A percentile compares a stretch with the other conserved stretches of the same genome.
These are phyloP conservation scores for Fregata magnificens DNA, from an alignment of 2,113 vertebrate species.

Conservation along the genomic window DNA sequence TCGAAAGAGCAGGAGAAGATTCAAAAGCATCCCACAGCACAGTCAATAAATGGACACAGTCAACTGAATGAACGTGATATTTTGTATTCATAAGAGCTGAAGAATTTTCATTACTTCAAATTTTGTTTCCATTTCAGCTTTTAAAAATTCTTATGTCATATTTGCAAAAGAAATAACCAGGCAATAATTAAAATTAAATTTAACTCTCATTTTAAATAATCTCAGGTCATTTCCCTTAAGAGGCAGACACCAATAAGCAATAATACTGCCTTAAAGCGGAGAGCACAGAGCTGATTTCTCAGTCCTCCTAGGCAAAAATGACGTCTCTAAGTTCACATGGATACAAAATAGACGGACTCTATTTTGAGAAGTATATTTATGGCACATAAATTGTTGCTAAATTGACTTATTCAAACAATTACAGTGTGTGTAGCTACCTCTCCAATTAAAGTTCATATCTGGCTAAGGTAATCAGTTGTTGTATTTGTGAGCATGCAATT, in stretches of 20 bases:
- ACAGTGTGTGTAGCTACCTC: slow-evolving; percentile 82
- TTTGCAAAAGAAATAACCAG: slow-evolving; percentile 71
- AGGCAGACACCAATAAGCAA: slow-evolving; percentile 41
- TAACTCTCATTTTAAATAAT: slow-evolving; percentile 70
- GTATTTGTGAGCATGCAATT: slow-evolving; percentile 82
- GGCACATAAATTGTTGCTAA: slow-evolving; percentile 80
- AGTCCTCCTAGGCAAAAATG: background rate
- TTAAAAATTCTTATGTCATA: slow-evolving; percentile 65
- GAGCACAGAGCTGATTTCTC: background rate
- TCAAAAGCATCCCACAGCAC: background rate
- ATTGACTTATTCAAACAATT: slow-evolving; percentile 91
- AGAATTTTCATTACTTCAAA: slow-evolving; percentile 55
- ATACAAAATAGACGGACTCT: slow-evolving; percentile 74
- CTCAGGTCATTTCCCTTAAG: slow-evolving; percentile 63
- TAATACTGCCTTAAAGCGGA: background rate
- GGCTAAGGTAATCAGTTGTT: slow-evolving; percentile 80
- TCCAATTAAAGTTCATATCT: slow-evolving; percentile 87
- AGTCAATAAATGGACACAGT: background rate
- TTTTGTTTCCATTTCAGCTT: slow-evolving; percentile 66
- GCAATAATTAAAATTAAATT: slow-evolving; percentile 62
- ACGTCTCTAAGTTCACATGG: slow-evolving; percentile 69
- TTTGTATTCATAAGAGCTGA: slow-evolving; percentile 58
- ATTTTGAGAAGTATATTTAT: slow-evolving; percentile 78
- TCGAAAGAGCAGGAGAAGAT: background rate
- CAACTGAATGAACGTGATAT: background rate